These are phyloP conservation scores for Orussus abietinus DNA, from an alignment of 1,140 invertebrate genomes.

Conservation along the genomic window DNA sequence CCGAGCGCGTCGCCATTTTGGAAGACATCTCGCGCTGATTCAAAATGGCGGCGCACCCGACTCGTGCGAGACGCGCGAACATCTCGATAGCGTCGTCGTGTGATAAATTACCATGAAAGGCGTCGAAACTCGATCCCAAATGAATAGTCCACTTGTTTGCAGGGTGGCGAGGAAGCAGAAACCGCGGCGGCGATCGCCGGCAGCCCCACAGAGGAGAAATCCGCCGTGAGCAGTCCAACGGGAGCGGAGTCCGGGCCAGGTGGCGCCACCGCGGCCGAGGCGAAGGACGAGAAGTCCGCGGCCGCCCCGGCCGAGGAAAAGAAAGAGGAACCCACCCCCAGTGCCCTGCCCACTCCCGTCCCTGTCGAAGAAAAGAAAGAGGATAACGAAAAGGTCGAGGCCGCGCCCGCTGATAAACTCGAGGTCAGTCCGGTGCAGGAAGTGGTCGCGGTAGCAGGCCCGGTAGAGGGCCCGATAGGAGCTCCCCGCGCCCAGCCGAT, in stretches of 20 bases:
- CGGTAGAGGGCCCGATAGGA: slow-evolving; percentile 22
- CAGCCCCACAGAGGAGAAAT: slow-evolving; percentile 41
- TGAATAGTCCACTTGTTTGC: no score
- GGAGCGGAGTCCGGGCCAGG: slow-evolving; percentile 23
- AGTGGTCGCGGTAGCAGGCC: slow-evolving; percentile 20
- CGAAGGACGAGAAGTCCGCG: slow-evolving; percentile 24
- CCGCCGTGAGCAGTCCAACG: slow-evolving; percentile 41
- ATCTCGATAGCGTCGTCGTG: no score
- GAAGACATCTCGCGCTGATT: no score
- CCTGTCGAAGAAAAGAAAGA: slow-evolving; percentile 33
- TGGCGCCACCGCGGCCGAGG: slow-evolving; percentile 21
- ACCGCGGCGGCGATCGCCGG: slow-evolving; percentile 19
- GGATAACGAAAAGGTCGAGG: slow-evolving; percentile 33
- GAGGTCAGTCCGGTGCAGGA: slow-evolving; percentile 46
- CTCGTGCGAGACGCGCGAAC: no score
- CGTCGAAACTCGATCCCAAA: no score
- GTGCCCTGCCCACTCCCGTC: slow-evolving; percentile 29
- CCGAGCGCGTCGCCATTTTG: no score
- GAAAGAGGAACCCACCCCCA: slow-evolving; percentile 30
- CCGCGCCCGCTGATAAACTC: slow-evolving; percentile 31
- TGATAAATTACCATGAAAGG: no score
- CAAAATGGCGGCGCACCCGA: no score
- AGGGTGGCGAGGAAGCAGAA: slow-evolving; percentile 48
- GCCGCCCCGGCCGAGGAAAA: slow-evolving; percentile 27
- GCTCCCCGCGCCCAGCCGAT: slow-evolving; percentile 25